Evolutionary conservation across 2,888 invertebrate species (phyloP), one percentile per base, ranked within the genome.

Genomic region (Xanthorhoe spadicearia): DNA sequence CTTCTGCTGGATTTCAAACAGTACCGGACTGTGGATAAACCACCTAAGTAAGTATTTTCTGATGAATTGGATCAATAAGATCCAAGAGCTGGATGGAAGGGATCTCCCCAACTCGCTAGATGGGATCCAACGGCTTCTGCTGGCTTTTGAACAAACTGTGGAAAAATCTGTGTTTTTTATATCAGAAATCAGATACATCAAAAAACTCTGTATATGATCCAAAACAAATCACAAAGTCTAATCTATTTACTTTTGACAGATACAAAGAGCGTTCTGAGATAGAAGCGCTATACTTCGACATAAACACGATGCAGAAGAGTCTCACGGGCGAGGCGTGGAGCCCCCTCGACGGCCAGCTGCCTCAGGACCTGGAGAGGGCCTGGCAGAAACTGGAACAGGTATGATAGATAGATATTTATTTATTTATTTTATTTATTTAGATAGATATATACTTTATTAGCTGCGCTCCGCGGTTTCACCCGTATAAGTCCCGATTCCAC

Each of bases 231-330:
- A n/a, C n/a, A n/a, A n/a, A n/a, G n/a, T n/a, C n/a, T n/a, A n/a
- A n/a, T n/a, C n/a, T 38, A 38, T 38, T 9, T 38, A 38, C 13
- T 43, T 3, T 35, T 48, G 18, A 2, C 74, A 97, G 98, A 85
- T 99, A 99, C 89, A 98, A 97, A 83, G 99, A 99, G 88, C 95
- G 98, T 63, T 99, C 98, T 74, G 99, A 99, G 92, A 97, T 99
- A 76, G 99, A 99, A 89, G 99, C 98, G 0, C 93, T 99, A 46
- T 99, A 97, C 86, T 99, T 99, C 89, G 97, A 98, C 84, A 98
- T 99, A 77, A 99, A 99, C 89, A 98, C 99, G 0, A 96, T 98
- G 87, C 94, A 99, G 76, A 99, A 99, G 88, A 97, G 98, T n/a
- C 91, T 99, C 73, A 96, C 98, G 73, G 98, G 98, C 75, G 97